Conservation (phyloP, 1,140 invertebrate species). For the Atta cephalotes region DNA sequence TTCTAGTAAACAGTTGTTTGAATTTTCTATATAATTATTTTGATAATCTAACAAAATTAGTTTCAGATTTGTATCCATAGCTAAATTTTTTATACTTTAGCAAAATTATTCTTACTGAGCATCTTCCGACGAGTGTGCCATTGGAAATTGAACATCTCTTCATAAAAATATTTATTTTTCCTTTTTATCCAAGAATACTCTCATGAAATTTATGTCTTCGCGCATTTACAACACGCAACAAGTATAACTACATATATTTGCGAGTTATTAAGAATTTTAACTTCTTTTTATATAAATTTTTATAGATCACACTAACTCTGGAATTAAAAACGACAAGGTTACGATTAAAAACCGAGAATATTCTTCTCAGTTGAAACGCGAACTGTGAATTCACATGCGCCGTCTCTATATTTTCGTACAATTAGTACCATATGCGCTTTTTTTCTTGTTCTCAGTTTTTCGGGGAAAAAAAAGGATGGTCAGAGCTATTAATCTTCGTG, state of each 20-base stretch:
- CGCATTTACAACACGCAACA: background rate
- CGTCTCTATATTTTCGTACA: conserved; percentile 37
- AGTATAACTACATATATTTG: background rate
- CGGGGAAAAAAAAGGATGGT: background rate
- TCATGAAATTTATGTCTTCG: background rate
- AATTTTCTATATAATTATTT: no score
- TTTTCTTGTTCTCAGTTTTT: conserved; percentile 6
- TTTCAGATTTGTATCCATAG: no score
- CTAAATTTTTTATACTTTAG: no score
- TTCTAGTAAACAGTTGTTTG: no score
- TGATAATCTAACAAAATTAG: no score
- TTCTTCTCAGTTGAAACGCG: background rate
- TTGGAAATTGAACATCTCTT: no score
- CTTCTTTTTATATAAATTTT: background rate
- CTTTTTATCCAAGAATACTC: no score
- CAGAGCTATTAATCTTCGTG: conserved; percentile 66
- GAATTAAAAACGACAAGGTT: conserved; percentile 4
- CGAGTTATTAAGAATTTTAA: background rate
- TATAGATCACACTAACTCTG: conserved; percentile 3
- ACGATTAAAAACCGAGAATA: background rate
- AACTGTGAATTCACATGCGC: conserved; percentile 15
- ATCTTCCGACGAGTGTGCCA: no score
- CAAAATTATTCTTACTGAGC: no score
- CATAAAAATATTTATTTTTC: no score
- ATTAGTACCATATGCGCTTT: conserved; percentile 29